Base-by-base conservation (phyloP, 2,797 vertebrate species). In the Poecilia gillii region DNA sequence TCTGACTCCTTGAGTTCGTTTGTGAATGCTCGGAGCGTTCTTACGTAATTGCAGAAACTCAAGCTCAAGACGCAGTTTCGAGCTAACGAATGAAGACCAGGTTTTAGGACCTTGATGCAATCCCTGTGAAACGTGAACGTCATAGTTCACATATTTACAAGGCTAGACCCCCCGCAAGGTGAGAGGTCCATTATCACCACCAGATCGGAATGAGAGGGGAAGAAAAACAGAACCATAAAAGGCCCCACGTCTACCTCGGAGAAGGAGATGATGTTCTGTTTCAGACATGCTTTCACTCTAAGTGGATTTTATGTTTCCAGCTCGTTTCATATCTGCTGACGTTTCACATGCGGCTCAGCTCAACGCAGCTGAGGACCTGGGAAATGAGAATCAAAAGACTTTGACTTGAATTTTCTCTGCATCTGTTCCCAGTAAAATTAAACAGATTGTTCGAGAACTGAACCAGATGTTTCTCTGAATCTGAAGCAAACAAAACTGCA, bases 41-140 rank as follows among this genome's bases (percentile, higher is more conserved):
- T 93, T 93, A 84, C 73, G 77, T 87, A 88, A 92, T 94, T 88
- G 86, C 82, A 75, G 82, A 83, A 85, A 77, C 81, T 89, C 82
- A 82, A 51, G 80, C 84, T 84, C 68, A 25, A 20, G 72, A 88
- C 81, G 77, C 81, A 82, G 78, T 71, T 76, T 74, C 66, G 79
- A 76, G 68, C 49, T 79, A 81, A 80, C 2, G 70, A 51, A 66
- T 25, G 12, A 14, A 73, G 41, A 53, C 6, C 13, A n/a, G 33
- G 6, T 51, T 78, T 76, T 39, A 36, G 70, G 41, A 39, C 53
- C 62, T 62, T 41, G 77, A 87, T 82, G 41, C 8, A 75, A 73
- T 87, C 86, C 41, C 25, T 51, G 53, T 75, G 41, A 88, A 88
- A 64, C 74, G 39, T 57, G 8, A 51, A 79, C 64, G 41, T 80